These are phyloP conservation scores for Stenichneumon culpator DNA, from an alignment of 2,888 invertebrate species.

Conservation along the genomic window DNA sequence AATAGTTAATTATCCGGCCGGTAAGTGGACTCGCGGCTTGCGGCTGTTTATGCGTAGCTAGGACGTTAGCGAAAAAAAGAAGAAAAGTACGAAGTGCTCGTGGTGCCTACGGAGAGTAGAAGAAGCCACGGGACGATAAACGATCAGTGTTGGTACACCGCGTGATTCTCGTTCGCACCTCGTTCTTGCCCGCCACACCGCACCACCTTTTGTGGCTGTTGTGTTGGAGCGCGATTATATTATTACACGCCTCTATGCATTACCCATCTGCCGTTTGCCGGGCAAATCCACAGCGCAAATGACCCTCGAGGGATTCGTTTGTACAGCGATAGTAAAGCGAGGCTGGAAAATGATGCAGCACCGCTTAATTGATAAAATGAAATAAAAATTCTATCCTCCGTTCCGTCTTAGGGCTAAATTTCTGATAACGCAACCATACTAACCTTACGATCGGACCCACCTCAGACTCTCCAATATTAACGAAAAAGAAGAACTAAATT, in stretches of 20 bases:
- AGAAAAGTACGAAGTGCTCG: conserved; percentile 7
- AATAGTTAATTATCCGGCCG: conserved; percentile 38
- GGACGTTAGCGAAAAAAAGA: conserved; percentile 5
- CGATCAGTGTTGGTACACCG: conserved; percentile 55
- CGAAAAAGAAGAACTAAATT: background rate
- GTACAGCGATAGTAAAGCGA: background rate
- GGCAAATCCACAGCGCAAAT: conserved; percentile 35
- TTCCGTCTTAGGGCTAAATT: background rate
- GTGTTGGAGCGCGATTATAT: conserved; percentile 15
- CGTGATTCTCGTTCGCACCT: conserved; percentile 60
- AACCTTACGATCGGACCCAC: conserved; percentile 50
- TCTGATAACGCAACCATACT: conserved; percentile 11
- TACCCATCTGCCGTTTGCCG: conserved; percentile 35
- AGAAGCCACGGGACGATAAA: conserved; percentile 56
- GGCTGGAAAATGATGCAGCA: background rate
- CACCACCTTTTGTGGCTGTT: conserved; percentile 9
- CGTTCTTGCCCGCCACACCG: conserved; percentile 42
- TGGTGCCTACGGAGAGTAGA: conserved; percentile 12
- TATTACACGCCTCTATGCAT: conserved; percentile 44
- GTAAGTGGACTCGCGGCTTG: conserved; percentile 14
- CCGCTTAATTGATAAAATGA: background rate
- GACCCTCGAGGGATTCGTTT: conserved; percentile 4
- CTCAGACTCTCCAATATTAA: background rate
- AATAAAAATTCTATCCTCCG: too few relatives aligned
- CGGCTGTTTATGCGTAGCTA: conserved; percentile 9